phyloP scores from a whole-genome alignment of 2,797 vertebrate species.

The Ciconia nigra region DNA sequence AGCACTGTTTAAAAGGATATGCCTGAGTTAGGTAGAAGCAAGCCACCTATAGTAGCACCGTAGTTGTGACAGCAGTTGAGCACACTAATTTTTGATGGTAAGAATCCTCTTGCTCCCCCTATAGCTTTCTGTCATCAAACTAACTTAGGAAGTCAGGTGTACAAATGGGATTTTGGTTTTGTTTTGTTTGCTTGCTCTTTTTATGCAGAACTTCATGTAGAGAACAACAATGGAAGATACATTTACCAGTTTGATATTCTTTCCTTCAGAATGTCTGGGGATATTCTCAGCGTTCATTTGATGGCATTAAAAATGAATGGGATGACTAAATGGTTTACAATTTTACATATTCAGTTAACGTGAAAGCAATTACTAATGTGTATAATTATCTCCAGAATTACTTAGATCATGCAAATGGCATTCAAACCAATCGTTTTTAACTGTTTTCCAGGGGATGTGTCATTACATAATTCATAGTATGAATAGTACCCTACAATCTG shows the following conservation, averaged over 20 bases:
- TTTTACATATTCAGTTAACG: neutral
- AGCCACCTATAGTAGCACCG: fast-evolving
- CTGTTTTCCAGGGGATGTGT: neutral
- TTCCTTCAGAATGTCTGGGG: neutral
- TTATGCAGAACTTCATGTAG: neutral
- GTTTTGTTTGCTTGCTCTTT: neutral
- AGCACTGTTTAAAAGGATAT: neutral
- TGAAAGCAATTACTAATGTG: conserved; percentile 8
- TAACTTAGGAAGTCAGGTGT: neutral
- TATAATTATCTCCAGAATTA: conserved; percentile 24
- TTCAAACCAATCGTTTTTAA: neutral
- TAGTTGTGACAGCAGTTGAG: neutral
- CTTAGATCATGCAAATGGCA: neutral
- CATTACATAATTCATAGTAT: neutral
- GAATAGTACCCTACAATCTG: neutral
- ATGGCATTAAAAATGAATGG: conserved; percentile 32
- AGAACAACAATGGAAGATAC: neutral
- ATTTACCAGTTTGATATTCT: neutral
- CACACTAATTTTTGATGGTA: neutral
- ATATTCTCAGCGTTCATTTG: neutral
- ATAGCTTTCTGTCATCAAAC: neutral
- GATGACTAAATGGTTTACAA: neutral
- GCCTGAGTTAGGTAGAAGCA: neutral
- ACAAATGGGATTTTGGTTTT: neutral
- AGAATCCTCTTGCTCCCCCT: neutral